Evolutionary conservation across 1,140 invertebrate genomes (phyloP).

Genomic region (Drosophila takahashii): DNA sequence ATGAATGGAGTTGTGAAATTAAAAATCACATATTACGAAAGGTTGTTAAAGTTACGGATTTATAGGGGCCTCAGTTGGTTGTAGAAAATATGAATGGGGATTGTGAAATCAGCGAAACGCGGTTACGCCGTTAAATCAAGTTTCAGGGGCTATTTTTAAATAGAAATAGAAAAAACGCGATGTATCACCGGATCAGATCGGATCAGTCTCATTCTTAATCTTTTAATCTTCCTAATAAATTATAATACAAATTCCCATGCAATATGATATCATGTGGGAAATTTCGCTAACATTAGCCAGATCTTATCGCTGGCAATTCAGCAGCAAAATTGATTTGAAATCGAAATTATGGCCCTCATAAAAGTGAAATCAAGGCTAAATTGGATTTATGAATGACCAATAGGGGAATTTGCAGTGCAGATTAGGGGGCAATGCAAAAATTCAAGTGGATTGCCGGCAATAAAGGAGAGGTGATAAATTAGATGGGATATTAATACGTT

Average conservation of each 20-base stretch:
- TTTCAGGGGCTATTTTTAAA: not conserved
- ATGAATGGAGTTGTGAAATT: constrained; percentile 15
- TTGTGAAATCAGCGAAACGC: not conserved
- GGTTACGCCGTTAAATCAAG: not conserved
- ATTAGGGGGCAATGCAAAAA: not conserved
- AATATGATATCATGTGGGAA: constrained; percentile 19
- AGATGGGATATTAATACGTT: too few relatives aligned
- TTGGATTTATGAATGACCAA: constrained; percentile 1
- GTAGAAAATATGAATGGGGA: constrained; percentile 13
- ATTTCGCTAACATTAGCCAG: not conserved
- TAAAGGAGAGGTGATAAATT: not conserved
- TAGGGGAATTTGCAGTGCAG: not conserved
- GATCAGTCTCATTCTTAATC: constrained; percentile 15
- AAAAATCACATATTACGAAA: not conserved
- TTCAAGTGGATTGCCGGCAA: not conserved
- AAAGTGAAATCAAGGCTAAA: constrained; percentile 11
- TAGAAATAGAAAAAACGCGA: too few relatives aligned
- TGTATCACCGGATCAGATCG: not conserved
- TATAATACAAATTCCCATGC: not conserved
- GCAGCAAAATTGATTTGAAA: constrained; percentile 1
- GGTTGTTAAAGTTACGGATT: not conserved
- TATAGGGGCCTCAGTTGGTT: not conserved
- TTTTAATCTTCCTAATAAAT: constrained; percentile 8
- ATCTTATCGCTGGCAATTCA: constrained; percentile 18
- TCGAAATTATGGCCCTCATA: constrained; percentile 5